Conservation (phyloP, 1,140 invertebrate genomes). For the Leptonema lineaticorne region DNA sequence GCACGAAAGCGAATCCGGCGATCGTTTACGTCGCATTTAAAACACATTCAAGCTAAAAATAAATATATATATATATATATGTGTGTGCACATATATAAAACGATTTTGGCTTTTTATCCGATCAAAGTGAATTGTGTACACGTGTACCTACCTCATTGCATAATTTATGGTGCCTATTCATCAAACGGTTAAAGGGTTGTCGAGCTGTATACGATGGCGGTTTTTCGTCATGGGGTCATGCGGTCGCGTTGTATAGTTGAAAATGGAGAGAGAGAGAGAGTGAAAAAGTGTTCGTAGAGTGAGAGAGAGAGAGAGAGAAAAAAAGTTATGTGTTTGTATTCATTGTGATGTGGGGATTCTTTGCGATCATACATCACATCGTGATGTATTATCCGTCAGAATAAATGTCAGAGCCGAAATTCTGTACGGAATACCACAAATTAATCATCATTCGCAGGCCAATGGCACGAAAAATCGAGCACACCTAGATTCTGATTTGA, state of each 20-base stretch:
- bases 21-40: neutral
- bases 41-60: neutral
- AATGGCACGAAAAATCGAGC: slow-evolving; percentile 22
- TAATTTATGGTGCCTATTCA: slow-evolving; percentile 11
- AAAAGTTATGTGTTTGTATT: slow-evolving; percentile 17
- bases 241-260: too few relatives aligned
- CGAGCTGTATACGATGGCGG: too few relatives aligned
- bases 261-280: neutral
- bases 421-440: slow-evolving; percentile 9
- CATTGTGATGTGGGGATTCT: slow-evolving; percentile 5
- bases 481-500: too few relatives aligned
- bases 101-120: neutral
- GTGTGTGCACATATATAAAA: too few relatives aligned
- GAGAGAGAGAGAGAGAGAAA: neutral
- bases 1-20: neutral
- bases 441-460: slow-evolving; percentile 24
- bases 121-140: neutral
- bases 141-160: slow-evolving; percentile 10
- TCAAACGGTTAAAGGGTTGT: neutral
- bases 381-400: slow-evolving; percentile 31
- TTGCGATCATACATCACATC: slow-evolving; percentile 23
- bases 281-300: neutral
- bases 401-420: slow-evolving; percentile 28
- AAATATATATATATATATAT: too few relatives aligned
- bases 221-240: too few relatives aligned